These are phyloP conservation scores for Pogonomyrmex californicus DNA, from an alignment of 1,140 invertebrate genomes.

Conservation along the genomic window DNA sequence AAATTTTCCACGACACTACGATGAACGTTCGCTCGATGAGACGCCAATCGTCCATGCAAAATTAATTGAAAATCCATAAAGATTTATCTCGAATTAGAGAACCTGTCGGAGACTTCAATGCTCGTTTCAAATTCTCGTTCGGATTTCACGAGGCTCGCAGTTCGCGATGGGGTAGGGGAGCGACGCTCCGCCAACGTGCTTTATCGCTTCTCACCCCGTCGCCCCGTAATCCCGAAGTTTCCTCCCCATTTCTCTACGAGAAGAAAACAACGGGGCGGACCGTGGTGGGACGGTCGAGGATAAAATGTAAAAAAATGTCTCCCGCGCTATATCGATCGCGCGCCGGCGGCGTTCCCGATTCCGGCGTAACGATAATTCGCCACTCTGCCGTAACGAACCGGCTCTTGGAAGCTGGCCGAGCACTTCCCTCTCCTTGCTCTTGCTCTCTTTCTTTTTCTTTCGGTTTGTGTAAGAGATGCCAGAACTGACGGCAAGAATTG, in stretches of 20 bases:
- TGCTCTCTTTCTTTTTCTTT: not conserved
- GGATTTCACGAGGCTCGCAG: not conserved
- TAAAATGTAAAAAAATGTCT: conserved; percentile 54
- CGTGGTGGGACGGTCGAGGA: not conserved
- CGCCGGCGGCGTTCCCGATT: conserved; percentile 67
- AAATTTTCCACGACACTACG: not conserved
- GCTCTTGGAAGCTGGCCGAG: conserved; percentile 37
- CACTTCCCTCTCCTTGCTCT: not conserved
- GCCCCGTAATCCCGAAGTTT: not conserved
- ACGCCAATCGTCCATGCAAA: not conserved
- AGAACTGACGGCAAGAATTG: not conserved
- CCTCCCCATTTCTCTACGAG: not conserved
- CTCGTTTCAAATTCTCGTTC: not conserved
- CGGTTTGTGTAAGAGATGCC: conserved; percentile 16
- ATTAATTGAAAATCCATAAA: not conserved
- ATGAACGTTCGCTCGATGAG: not conserved
- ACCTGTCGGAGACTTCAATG: conserved; percentile 5
- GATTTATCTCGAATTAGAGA: not conserved
- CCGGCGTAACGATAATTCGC: conserved; percentile 76
- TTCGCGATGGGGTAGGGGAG: not conserved
- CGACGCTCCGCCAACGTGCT: not conserved
- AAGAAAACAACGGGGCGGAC: conserved; percentile 1
- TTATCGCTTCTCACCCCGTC: not conserved
- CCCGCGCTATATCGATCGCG: conserved; percentile 62
- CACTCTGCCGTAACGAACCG: conserved; percentile 69